A percentile compares a stretch with the other conserved stretches of the same genome.
Conservation (phyloP, 2,888 invertebrate genomes). For the Willowsia nigromaculata region DNA sequence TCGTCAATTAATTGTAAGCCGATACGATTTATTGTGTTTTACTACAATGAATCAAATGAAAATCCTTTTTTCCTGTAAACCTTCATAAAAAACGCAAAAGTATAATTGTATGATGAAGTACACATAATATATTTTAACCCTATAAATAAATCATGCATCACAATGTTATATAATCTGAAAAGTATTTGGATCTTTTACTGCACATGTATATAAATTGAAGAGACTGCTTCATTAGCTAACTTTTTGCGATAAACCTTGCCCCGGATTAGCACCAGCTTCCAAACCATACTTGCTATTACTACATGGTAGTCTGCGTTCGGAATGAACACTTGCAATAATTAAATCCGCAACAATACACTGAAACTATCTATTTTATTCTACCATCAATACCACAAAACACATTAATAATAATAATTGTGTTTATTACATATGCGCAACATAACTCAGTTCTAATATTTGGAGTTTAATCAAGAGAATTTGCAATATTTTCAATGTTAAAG, state of each 20-base stretch:
- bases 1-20: slow-evolving; percentile 31
- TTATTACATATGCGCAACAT: not conserved
- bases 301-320: not conserved
- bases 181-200: not conserved
- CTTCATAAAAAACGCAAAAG: slow-evolving; percentile 32
- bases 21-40: not conserved
- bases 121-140: not conserved
- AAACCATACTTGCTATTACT: not conserved
- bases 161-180: slow-evolving; percentile 2
- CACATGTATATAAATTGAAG: slow-evolving; percentile 43
- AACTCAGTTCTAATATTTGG: not conserved
- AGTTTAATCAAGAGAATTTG: slow-evolving; percentile 57
- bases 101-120: not conserved
- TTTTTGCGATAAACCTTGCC: slow-evolving; percentile 68
- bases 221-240: slow-evolving; percentile 28
- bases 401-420: slow-evolving; percentile 26
- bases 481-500: not conserved
- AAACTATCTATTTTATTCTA: not conserved
- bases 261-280: slow-evolving; percentile 57
- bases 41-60: not conserved
- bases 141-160: not conserved
- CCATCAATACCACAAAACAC: not conserved
- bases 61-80: slow-evolving; percentile 29
- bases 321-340: slow-evolving; percentile 17
- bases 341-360: not conserved